These are phyloP conservation scores for Penaeus japonicus DNA, from an alignment of 1,140 invertebrate species.

Conservation along the genomic window DNA sequence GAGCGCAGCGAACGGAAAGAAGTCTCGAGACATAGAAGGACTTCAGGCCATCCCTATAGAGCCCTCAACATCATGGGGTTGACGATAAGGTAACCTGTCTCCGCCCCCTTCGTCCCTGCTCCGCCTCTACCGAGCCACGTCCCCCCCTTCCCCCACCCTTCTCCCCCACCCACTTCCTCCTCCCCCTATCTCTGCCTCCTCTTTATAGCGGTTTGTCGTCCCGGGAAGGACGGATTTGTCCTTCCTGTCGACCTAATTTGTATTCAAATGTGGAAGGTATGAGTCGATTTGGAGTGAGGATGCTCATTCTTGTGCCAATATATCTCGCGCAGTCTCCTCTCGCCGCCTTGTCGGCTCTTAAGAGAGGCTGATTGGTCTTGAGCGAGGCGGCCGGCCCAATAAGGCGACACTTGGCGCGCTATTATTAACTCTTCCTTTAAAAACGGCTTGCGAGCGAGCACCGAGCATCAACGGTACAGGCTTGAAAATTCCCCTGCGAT, in stretches of 20 bases:
- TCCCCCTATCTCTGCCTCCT: not conserved
- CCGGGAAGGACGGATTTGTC: not conserved
- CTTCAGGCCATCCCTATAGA: too few relatives aligned
- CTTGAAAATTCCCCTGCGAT: conserved; percentile 3
- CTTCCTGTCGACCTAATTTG: conserved; percentile 14
- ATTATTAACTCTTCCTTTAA: not conserved
- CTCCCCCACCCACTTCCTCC: not conserved
- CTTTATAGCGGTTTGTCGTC: not conserved
- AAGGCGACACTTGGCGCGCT: not conserved
- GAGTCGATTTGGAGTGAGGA: conserved; percentile 22
- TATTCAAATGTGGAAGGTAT: conserved; percentile 25
- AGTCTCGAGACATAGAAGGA: too few relatives aligned
- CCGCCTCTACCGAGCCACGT: not conserved
- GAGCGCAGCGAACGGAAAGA: too few relatives aligned
- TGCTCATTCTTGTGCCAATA: conserved; percentile 26
- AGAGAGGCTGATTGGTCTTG: not conserved
- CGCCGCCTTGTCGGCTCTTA: not conserved
- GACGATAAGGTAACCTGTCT: too few relatives aligned
- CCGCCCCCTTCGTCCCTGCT: not conserved
- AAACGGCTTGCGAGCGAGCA: too few relatives aligned
- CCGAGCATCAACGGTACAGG: not conserved
- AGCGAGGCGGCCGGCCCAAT: not conserved
- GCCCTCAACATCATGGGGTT: too few relatives aligned
- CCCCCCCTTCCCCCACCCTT: not conserved
- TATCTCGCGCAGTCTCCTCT: not conserved